Base-by-base conservation (phyloP, 2,113 vertebrate genomes). In the Gasterosteus nipponicus region DNA sequence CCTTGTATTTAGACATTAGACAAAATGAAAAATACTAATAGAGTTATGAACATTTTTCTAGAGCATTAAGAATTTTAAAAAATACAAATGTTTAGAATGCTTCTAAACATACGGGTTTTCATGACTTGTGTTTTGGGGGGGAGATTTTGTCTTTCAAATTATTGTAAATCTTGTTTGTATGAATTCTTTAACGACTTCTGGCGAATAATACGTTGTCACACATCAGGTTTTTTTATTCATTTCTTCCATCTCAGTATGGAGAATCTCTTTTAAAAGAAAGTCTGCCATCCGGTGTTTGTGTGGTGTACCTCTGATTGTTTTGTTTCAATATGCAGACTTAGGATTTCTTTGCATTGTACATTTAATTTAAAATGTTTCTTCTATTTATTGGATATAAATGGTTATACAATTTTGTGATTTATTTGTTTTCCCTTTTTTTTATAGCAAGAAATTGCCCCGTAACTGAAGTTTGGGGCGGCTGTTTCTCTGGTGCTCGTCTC, bases 1-100 rank as follows among this genome's bases (percentile, higher is more conserved):
- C 94, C 94, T 95, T 95, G 93, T 94, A 95, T 95, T 95, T 95
- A 95, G 93, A 92, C 91, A 92, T 93, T 79, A 92, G 87, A 93
- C 89, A 84, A 93, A 93, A 92, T 89, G 83, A 91, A 92, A 92
- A 94, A 93, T 94, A 95, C 93, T 94, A 94, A 93, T 93, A 94
- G 89, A 94, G 93, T 89, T 91, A 94, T 92, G 91, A 93, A 92
- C 87, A 89, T 93, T 95, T 95, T 94, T 94, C 92, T 94, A 94
- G 94, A 93, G 94, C 94, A 95, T 95, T 94, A 95, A 94, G 91
- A 93, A 90, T 93, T 89, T 84, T 7, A 22, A 46, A 79, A 86
- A 91, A 80, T 85, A 90, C 86, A 93, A 85, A 89, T 90, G 92
- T 94, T 94, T 93, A 92, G 90, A 93, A 92, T 91, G 90, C 90